These are phyloP conservation scores for Cheirogaleus major DNA, from an alignment of 2,797 vertebrate genomes.

Conservation along the genomic window DNA sequence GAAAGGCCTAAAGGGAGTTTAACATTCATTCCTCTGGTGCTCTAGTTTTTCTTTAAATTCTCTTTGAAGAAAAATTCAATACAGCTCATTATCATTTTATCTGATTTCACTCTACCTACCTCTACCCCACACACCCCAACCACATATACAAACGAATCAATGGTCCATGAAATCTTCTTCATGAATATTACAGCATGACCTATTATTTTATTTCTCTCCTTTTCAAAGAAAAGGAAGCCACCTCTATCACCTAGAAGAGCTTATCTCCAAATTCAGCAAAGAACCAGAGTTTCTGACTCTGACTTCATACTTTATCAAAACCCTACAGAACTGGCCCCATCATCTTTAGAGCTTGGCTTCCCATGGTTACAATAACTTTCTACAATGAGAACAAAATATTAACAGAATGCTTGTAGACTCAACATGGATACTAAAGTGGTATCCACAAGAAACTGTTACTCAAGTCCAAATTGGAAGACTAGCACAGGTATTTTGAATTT, in stretches of 20 bases:
- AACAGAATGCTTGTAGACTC: background rate
- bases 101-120: background rate
- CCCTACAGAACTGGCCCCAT: background rate
- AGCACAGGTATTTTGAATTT: constrained; percentile 6
- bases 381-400: background rate
- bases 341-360: background rate
- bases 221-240: constrained; percentile 7
- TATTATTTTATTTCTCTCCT: background rate
- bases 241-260: background rate
- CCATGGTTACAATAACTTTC: background rate
- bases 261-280: background rate
- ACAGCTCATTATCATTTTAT: constrained; percentile 40
- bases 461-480: background rate
- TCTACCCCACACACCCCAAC: background rate
- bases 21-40: background rate
- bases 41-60: background rate
- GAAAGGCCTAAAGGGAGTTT: background rate
- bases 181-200: background rate
- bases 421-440: background rate
- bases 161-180: background rate
- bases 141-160: constrained; percentile 15
- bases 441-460: background rate
- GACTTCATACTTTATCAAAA: background rate
- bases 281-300: background rate
- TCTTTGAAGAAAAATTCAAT: constrained; percentile 30